A percentile compares a stretch with the other conserved stretches of the same genome.
phyloP scores from a whole-genome alignment of 2,797 vertebrate genomes.

The Tenualosa ilisha region DNA sequence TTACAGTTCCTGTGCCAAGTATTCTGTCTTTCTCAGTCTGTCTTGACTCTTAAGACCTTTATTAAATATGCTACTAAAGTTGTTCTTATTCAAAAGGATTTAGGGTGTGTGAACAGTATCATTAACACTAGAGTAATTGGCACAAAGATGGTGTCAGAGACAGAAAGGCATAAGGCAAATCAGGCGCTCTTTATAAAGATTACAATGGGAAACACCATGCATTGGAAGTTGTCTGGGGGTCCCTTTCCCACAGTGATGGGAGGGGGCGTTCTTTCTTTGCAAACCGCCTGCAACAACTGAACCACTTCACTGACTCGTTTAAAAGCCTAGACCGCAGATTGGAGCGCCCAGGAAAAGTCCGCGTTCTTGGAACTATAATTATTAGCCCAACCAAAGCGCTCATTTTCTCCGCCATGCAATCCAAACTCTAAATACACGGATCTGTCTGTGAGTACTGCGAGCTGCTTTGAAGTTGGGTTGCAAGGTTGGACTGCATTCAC shows the following conservation, averaged over 20 bases:
- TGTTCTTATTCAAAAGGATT: no score
- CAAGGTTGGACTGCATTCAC: constrained; percentile 42
- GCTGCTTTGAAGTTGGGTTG: constrained; percentile 42
- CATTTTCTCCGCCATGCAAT: constrained; percentile 21
- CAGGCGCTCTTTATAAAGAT: not conserved
- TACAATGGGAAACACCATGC: not conserved
- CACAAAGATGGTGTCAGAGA: not conserved
- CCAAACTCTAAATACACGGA: constrained; percentile 32
- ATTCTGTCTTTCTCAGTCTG: no score
- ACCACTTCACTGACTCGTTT: constrained; percentile 36
- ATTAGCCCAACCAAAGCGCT: constrained; percentile 22
- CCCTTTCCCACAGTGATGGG: constrained; percentile 22
- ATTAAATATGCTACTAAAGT: no score
- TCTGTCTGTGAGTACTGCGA: constrained; percentile 25
- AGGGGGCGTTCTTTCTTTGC: constrained; percentile 41
- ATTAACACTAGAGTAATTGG: not conserved
- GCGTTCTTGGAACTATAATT: constrained; percentile 39
- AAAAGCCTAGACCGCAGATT: constrained; percentile 16
- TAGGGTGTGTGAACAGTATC: no score
- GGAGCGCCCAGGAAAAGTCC: constrained; percentile 22
- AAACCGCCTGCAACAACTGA: constrained; percentile 21
- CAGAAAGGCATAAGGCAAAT: not conserved
- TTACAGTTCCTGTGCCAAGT: no score
- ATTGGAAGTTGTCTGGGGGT: constrained; percentile 11
- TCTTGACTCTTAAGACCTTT: no score